phyloP scores from a whole-genome alignment of 2,888 invertebrate genomes.

The Rhagium mordax region DNA sequence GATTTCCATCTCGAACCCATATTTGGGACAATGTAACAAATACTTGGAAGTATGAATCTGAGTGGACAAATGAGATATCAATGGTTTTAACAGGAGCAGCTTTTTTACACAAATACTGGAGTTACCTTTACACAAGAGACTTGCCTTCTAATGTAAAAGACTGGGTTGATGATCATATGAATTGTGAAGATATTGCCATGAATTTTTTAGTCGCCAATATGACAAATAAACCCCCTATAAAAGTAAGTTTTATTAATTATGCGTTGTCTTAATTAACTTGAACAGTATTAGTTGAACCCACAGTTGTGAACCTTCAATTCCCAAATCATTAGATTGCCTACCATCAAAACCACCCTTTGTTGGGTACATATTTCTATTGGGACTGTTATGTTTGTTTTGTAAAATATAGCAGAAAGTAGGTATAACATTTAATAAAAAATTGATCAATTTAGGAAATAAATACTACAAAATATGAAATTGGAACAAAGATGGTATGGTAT shows the following conservation, averaged over 20 bases:
- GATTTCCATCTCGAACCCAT: conserved; percentile 95
- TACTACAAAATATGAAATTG: too few relatives aligned
- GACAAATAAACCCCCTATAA: conserved; percentile 94
- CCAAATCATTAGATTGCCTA: too few relatives aligned
- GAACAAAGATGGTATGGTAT: too few relatives aligned
- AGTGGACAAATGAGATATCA: conserved; percentile 97
- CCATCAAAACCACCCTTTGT: too few relatives aligned
- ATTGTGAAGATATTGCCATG: conserved; percentile 99
- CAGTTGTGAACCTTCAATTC: too few relatives aligned
- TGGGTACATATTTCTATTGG: too few relatives aligned
- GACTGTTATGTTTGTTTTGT: too few relatives aligned
- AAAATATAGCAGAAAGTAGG: too few relatives aligned
- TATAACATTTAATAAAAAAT: too few relatives aligned
- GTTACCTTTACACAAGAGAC: conserved; percentile 90
- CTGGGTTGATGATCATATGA: conserved; percentile 97
- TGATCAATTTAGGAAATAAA: too few relatives aligned
- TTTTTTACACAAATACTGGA: conserved; percentile 98
- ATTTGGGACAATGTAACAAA: conserved; percentile 91
- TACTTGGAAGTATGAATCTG: conserved; percentile 95
- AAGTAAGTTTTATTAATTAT: conserved; percentile 74
- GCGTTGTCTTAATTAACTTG: too few relatives aligned
- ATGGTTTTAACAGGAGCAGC: conserved; percentile 98
- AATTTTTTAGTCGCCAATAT: conserved; percentile 95
- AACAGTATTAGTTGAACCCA: too few relatives aligned
- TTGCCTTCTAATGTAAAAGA: conserved; percentile 89